Conservation (phyloP, 2,797 vertebrate species). For the Eulemur albifrons region DNA sequence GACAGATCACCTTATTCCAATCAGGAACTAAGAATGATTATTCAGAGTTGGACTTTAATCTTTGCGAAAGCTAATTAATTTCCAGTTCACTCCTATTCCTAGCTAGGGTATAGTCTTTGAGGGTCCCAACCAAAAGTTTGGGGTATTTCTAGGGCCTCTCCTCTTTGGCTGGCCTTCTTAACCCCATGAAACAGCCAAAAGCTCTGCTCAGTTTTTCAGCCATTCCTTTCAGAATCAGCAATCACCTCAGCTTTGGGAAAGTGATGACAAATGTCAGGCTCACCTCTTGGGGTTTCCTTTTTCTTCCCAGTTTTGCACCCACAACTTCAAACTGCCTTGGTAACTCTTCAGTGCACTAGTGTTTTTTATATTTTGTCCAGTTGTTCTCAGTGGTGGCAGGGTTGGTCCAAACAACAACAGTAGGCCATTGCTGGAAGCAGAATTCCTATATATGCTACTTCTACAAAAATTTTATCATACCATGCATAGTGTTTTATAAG, state of each 20-base stretch:
- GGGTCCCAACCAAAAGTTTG: neutral
- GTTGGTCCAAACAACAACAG: neutral
- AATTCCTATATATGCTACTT: neutral
- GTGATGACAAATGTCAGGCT: neutral
- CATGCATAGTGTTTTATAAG: neutral
- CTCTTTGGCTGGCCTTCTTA: neutral
- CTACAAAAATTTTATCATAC: slow-evolving; percentile 37
- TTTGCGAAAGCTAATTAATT: slow-evolving; percentile 35
- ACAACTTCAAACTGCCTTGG: neutral
- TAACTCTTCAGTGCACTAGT: neutral
- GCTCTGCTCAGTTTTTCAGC: neutral
- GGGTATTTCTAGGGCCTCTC: neutral
- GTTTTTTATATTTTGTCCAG: slow-evolving; percentile 18
- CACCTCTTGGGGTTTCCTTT: neutral
- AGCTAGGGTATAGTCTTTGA: neutral
- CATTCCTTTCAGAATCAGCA: slow-evolving; percentile 3
- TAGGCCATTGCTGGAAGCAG: neutral
- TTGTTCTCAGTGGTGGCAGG: neutral
- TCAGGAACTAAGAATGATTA: neutral
- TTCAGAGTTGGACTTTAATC: neutral
- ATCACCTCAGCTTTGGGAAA: neutral
- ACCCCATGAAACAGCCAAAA: neutral
- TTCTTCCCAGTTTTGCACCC: neutral
- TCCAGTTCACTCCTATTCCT: neutral
- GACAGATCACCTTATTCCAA: neutral